Conservation (phyloP, 2,797 vertebrate species). For the Parauchenoglanis ngamensis region DNA sequence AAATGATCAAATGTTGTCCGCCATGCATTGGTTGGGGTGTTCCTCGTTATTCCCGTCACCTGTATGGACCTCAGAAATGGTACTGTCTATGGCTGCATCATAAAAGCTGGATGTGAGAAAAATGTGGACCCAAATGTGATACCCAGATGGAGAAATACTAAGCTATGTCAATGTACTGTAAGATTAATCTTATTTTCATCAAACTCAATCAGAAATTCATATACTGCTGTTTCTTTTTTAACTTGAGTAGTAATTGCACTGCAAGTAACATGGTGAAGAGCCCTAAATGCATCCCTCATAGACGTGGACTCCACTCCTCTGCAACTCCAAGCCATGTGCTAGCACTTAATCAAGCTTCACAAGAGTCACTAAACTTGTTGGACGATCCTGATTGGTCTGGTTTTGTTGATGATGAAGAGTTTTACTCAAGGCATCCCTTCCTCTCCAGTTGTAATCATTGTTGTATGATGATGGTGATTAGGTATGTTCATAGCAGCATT, state of each 20-base stretch:
- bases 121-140: neutral
- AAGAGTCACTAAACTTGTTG: neutral
- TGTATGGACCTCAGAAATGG: neutral
- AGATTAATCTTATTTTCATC: neutral
- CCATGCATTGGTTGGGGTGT: neutral
- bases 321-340: neutral
- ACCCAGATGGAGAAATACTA: neutral
- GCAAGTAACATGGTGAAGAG: neutral
- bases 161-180: neutral
- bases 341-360: neutral
- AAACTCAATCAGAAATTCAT: neutral
- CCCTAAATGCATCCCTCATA: neutral
- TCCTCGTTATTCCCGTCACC: neutral
- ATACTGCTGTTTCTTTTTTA: neutral
- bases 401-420: neutral
- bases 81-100: neutral
- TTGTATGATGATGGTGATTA: neutral
- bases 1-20: neutral
- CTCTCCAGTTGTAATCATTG: neutral
- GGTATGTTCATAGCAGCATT: neutral
- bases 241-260: neutral
- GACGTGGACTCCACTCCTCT: conserved; percentile 7
- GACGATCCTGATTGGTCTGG: neutral
- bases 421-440: neutral
- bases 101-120: neutral